Evolutionary conservation across 2,113 vertebrate species (phyloP), one percentile per base, ranked within the genome.

Genomic region (Butorides virescens): DNA sequence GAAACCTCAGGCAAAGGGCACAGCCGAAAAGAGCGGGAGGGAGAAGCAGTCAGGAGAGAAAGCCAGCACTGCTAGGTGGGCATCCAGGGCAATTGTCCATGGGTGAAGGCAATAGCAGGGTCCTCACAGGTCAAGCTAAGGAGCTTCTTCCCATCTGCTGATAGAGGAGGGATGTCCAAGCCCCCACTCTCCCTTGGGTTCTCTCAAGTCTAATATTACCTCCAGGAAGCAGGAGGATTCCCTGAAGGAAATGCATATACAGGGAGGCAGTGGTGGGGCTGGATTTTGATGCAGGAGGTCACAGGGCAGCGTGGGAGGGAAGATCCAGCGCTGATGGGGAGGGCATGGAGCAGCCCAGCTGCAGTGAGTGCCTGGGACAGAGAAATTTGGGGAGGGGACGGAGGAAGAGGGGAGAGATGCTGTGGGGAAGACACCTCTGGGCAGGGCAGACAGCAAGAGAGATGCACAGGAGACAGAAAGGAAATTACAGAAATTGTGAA

Each of bases 301-400:
- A 37, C 30, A 29, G 39, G 27, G n/a, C 11, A 19, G 22, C 5
- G 7, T 7, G 26, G 68, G 23, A 94, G 3, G 44, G 32, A 52
- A 72, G 49, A 75, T 3, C 2, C 15, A 75, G 42, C 74, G 27
- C 21, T 36, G 49, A 53, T 52, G 50, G 9, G 9, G 32, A 78
- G n/a, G 26, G 29, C 23, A 5, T 7, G 44, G 58, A 90, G 47
- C 36, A 82, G 16, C 44, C 42, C 44, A 56, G 27, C 18, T 4
- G 4, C 34, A 79, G 32, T 0, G 1, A 76, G 49, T 30, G 14
- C 11, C 30, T 7, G 1, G 34, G 11, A 4, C 27, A 62, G 22
- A 53, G 26, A 58, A 22, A 55, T 78, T 10, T 30, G 18, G 3
- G 11, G 8, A 76, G 7, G 8, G 36, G 10, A 37, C 12, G 22